These are phyloP conservation scores for Polypedilum pembai DNA, from an alignment of 1,140 invertebrate genomes.

Conservation along the genomic window DNA sequence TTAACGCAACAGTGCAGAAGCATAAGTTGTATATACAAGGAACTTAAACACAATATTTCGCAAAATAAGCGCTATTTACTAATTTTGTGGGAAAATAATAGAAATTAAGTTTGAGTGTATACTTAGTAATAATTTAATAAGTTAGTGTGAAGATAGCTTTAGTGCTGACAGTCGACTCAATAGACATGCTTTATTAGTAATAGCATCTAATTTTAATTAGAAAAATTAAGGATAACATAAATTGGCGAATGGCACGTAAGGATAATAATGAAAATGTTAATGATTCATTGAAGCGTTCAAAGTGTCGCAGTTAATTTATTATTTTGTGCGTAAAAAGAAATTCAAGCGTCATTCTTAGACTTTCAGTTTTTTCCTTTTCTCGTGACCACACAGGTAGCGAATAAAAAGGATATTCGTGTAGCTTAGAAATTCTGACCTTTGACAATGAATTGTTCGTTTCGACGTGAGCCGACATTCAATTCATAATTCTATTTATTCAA, in stretches of 20 bases:
- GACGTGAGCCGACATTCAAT: neutral
- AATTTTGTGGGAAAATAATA: neutral
- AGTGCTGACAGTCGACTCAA: neutral
- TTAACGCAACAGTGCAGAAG: neutral
- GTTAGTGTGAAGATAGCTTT: neutral
- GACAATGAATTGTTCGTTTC: neutral
- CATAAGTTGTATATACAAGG: neutral
- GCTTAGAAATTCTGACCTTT: neutral
- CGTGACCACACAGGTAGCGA: no score
- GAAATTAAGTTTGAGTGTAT: neutral
- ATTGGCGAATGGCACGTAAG: constrained; percentile 22
- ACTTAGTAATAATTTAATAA: no score
- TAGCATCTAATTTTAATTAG: neutral
- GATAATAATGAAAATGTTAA: neutral
- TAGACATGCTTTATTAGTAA: neutral
- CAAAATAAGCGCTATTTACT: neutral
- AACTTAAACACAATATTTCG: neutral
- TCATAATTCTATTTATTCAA: neutral
- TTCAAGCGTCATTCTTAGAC: neutral
- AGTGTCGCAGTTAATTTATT: constrained; percentile 8
- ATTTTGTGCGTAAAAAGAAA: neutral
- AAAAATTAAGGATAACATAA: constrained; percentile 17
- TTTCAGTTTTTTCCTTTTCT: neutral
- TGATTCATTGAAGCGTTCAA: neutral
- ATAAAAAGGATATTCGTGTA: no score